Evolutionary conservation across 2,888 invertebrate genomes (phyloP), one percentile per base, ranked within the genome.

Genomic region (Merodon equestris): DNA sequence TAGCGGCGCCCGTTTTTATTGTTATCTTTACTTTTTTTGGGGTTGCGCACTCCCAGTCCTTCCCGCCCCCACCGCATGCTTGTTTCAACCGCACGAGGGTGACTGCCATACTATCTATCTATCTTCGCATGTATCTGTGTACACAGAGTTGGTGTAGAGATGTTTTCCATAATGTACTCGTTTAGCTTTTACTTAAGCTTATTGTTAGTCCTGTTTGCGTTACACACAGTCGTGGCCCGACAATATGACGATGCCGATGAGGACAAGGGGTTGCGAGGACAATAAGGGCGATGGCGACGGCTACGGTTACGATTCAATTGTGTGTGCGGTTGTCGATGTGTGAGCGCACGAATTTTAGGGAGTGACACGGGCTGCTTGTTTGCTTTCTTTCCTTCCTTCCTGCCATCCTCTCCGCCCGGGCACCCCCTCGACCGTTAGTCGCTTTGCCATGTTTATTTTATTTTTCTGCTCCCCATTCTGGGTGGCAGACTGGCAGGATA

Each of bases 321-420:
- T 51, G 27, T 27, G 54, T 71, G 45, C 72, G 47, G 51, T 56
- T 57, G 48, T 58, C n/a, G 19, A 61, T 68, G 63, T 75, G 44
- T 63, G 70, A 63, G 58, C 42, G 63, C 70, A 63, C 75, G 27
- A 75, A 64, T 70, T 70, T 60, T 64, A 64, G 70, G 75, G 75
- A 75, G 75, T 71, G 75, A 75, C 70, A 75, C 58, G 70, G 57
- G 15, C 61, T 67, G 74, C 68, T 68, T 68, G 68, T 74, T 68
- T 74, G 44, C 60, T 57, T 45, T 57, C 51, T 60, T 27, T 27
- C 27, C 27, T 27, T 27, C 27, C 27, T 27, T 27, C 27, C 27
- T 27, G 2, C 27, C 27, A 4, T 27, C 27, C 27, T 27, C 7
- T 27, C 7, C 7, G 2, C 27, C 27, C 27, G n/a, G n/a, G n/a